Base-by-base conservation (phyloP, 2,113 vertebrate species). In the Poeciliopsis occidentalis region DNA sequence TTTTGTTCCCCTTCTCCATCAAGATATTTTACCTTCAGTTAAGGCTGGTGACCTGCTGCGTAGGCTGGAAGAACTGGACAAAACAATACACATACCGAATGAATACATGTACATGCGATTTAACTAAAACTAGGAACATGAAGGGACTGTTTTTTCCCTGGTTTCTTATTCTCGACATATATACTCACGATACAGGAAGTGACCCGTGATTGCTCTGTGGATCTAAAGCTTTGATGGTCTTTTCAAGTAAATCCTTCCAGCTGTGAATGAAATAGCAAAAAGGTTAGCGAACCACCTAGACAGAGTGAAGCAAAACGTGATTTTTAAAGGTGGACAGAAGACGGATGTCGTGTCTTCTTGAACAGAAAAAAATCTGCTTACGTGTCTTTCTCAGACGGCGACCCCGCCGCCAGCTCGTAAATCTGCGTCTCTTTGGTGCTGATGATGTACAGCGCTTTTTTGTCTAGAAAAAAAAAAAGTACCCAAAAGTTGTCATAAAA, bases 381-480 rank as follows among this genome's bases (percentile, higher is more conserved):
- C 97, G 73, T 96, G 94, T 96, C 97, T 61, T 96, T 99, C 84
- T 99, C 97, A 0, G 95, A 96, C 0, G 94, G 86, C 0, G 97
- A 96, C 73, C 94, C 85, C 0, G 97, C 97, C 62, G 96, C 96
- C 89, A 99, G 93, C 79, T 99, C 97, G 0, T 99, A 99, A 87
- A 99, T 99, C 87, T 98, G 97, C 0, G 93, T 93, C 87, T 99
- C 96, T 0, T 96, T 97, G 0, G 97, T 95, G 93, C 97, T 98
- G 93, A 99, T 97, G 79, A 98, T 93, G 82, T 98, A 99, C 63
- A 99, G 95, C 0, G 97, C 97, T 64, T 95, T 95, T 54, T 96
- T 97, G 81, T 99, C 97, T 99, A 88, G 0, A 0, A 2, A 15
- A 32, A 69, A 76, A 74, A 34, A 34, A 76, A 72, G 34, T 37